Evolutionary conservation across 2,888 invertebrate genomes (phyloP).

Genomic region (Gastrophysa polygoni): DNA sequence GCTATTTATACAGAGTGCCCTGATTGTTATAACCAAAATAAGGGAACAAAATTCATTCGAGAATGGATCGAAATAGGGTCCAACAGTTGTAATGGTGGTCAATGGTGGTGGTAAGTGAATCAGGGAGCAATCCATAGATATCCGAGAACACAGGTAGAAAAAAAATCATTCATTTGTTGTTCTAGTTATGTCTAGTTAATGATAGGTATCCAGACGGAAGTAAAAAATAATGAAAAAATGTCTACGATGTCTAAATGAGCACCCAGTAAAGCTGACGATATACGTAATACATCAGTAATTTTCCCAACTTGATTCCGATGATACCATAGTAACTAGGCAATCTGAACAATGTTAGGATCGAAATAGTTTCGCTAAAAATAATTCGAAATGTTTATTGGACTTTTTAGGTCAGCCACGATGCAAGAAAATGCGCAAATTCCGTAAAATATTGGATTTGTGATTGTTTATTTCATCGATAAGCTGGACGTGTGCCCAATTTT

Average conservation of each 20-base stretch:
- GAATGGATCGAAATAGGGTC: no score
- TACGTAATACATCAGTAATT: background rate
- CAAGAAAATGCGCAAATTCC: slow-evolving; percentile 23
- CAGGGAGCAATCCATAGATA: no score
- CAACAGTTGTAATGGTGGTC: no score
- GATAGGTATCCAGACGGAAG: no score
- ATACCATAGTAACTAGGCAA: slow-evolving; percentile 2
- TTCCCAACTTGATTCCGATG: background rate
- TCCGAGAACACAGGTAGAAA: no score
- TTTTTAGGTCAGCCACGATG: slow-evolving; percentile 29
- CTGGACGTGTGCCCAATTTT: background rate
- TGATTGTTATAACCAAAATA: no score
- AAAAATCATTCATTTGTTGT: no score
- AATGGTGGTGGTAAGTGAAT: no score
- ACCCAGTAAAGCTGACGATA: background rate
- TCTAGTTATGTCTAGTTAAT: no score
- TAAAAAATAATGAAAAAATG: background rate
- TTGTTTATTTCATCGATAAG: no score
- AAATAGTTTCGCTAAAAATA: slow-evolving; percentile 35
- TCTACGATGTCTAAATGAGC: background rate
- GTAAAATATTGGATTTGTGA: slow-evolving; percentile 21
- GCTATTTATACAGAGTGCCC: no score
- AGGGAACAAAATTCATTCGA: no score
- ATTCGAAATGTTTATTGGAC: slow-evolving; percentile 25
- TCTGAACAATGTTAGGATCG: slow-evolving; percentile 23